Evolutionary conservation across 53 echinoderm and acorn worm species (phyloP).

Genomic region (Apostichopus leukothele): DNA sequence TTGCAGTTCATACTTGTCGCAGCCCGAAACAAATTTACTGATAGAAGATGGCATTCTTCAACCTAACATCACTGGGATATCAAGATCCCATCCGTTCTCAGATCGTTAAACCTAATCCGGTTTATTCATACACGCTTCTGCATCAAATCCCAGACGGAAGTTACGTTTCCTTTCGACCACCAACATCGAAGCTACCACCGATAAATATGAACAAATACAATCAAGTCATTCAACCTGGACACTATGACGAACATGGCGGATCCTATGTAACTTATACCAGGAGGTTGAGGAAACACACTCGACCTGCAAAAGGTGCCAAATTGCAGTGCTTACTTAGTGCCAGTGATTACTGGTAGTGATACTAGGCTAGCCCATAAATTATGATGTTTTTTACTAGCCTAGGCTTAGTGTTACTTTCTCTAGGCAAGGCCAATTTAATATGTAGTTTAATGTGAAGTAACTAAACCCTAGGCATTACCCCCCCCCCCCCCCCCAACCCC

Average conservation of each 20-base stretch:
- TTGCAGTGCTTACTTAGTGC: no score
- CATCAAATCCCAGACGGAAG: constrained; percentile 86
- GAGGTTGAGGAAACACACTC: constrained; percentile 86
- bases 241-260: constrained; percentile 71
- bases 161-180: constrained; percentile 83
- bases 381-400: no score
- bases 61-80: constrained; percentile 85
- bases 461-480: no score
- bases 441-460: no score
- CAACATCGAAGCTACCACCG: constrained; percentile 82
- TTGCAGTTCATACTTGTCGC: no score
- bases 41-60: constrained; percentile 82
- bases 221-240: constrained; percentile 82
- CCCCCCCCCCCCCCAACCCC: no score
- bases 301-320: constrained; percentile 63
- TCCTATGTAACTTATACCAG: constrained; percentile 97
- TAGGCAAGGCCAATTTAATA: no score
- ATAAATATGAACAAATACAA: constrained; percentile 94
- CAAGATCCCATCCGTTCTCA: constrained; percentile 90
- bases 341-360: no score
- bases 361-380: no score
- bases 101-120: constrained; percentile 73
- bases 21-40: background rate
- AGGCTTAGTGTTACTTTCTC: no score
- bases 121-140: constrained; percentile 71